These are phyloP conservation scores for Apodemus sylvaticus DNA, from an alignment of 2,113 vertebrate genomes.

Conservation along the genomic window DNA sequence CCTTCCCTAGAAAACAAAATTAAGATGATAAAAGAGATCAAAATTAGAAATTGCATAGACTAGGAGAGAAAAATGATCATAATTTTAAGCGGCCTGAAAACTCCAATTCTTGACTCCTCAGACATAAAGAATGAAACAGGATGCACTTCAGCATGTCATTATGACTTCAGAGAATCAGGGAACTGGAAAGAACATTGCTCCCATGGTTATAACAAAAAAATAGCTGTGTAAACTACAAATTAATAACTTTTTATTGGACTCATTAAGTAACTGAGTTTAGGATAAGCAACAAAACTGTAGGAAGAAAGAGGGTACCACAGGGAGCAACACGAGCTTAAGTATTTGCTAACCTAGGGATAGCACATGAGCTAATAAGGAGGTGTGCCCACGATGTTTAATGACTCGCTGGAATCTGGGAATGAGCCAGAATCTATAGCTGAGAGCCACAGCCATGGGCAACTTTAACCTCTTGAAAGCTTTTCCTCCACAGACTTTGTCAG, in stretches of 20 bases:
- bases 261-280: not conserved
- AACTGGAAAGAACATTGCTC: slow-evolving; percentile 23
- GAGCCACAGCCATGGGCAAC: not conserved
- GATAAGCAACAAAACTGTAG: slow-evolving; percentile 30
- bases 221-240: slow-evolving; percentile 20
- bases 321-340: not conserved
- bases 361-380: not conserved
- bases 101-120: not conserved
- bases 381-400: not conserved
- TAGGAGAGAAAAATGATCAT: not conserved
- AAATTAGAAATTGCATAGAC: not conserved
- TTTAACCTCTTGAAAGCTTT: not conserved
- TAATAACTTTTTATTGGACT: slow-evolving; percentile 11
- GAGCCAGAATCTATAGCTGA: not conserved
- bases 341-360: not conserved
- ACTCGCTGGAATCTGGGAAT: not conserved
- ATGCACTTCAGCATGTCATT: not conserved
- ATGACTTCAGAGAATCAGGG: not conserved
- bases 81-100: not conserved
- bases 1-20: not conserved
- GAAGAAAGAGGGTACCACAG: not conserved
- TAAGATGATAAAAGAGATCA: not conserved
- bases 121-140: not conserved
- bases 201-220: not conserved
- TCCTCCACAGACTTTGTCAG: not conserved